These are phyloP conservation scores for Megalops cyprinoides DNA, from an alignment of 2,797 vertebrate species.

Conservation along the genomic window DNA sequence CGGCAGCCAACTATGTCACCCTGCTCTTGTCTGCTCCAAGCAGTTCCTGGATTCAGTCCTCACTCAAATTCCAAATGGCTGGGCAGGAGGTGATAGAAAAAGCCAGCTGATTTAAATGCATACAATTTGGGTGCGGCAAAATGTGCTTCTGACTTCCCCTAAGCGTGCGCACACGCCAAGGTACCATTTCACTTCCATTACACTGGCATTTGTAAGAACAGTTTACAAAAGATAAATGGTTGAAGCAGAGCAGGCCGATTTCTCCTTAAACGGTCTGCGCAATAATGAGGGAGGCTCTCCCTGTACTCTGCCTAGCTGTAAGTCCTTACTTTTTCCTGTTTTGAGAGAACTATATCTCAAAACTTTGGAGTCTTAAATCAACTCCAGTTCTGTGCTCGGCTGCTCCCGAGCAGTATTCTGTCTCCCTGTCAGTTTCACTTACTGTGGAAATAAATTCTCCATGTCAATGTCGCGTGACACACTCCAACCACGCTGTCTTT, in stretches of 20 bases:
- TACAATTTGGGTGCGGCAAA: not conserved
- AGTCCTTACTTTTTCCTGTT: not conserved
- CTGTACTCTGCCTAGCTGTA: not conserved
- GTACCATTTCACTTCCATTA: not conserved
- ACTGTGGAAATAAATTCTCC: not conserved
- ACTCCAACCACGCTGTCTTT: not conserved
- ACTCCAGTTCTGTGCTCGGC: not conserved
- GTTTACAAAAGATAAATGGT: not conserved
- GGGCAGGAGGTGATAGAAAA: not conserved
- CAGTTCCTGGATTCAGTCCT: not conserved
- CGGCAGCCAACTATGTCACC: not conserved
- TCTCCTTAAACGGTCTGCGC: not conserved
- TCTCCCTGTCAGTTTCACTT: not conserved
- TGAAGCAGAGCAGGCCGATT: not conserved
- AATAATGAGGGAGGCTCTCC: not conserved
- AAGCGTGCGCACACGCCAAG: not conserved
- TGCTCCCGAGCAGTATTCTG: not conserved
- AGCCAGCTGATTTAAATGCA: not conserved
- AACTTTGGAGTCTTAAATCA: not conserved
- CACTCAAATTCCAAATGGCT: not conserved
- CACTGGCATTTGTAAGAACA: too few species aligned
- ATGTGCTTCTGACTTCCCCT: not conserved
- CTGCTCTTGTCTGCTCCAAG: not conserved
- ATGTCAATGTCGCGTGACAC: not conserved
- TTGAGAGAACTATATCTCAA: not conserved